phyloP scores from a whole-genome alignment of 2,113 vertebrate species.

The Bothrops jararaca region DNA sequence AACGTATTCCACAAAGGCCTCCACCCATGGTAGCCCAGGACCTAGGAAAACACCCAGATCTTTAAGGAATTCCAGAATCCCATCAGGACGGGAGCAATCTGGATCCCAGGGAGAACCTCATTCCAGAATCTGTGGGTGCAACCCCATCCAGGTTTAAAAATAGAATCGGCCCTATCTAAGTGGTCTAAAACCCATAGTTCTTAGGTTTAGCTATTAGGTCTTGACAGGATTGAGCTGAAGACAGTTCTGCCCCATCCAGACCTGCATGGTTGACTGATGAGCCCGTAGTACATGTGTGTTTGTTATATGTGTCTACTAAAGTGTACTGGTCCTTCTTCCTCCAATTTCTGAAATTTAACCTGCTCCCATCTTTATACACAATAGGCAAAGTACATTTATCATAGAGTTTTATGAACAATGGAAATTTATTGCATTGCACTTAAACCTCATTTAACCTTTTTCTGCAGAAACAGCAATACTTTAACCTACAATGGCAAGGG shows the following conservation, averaged over 20 bases:
- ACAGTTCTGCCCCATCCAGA: background rate
- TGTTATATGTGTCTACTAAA: background rate
- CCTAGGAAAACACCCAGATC: background rate
- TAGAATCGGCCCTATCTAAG: background rate
- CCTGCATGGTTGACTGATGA: background rate
- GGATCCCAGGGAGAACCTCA: background rate
- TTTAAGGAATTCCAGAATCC: background rate
- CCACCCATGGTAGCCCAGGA: background rate
- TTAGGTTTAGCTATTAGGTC: background rate
- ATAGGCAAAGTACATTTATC: slow-evolving; percentile 70
- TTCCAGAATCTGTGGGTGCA: background rate
- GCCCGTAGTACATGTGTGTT: background rate
- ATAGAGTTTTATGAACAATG: slow-evolving; percentile 72
- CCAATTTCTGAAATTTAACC: slow-evolving; percentile 59
- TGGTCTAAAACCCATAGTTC: background rate
- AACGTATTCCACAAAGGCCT: background rate
- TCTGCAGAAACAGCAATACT: slow-evolving; percentile 55
- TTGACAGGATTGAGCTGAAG: background rate
- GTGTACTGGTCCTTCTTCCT: slow-evolving; percentile 26
- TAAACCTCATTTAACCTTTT: slow-evolving; percentile 76
- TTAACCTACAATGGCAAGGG: slow-evolving; percentile 55
- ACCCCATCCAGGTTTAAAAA: background rate
- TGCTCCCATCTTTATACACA: slow-evolving; percentile 54
- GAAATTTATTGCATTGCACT: slow-evolving; percentile 71
- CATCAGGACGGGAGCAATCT: background rate